These are phyloP conservation scores for Brachyhypopomus occidentalis DNA, from an alignment of 2,113 vertebrate genomes.

Conservation along the genomic window DNA sequence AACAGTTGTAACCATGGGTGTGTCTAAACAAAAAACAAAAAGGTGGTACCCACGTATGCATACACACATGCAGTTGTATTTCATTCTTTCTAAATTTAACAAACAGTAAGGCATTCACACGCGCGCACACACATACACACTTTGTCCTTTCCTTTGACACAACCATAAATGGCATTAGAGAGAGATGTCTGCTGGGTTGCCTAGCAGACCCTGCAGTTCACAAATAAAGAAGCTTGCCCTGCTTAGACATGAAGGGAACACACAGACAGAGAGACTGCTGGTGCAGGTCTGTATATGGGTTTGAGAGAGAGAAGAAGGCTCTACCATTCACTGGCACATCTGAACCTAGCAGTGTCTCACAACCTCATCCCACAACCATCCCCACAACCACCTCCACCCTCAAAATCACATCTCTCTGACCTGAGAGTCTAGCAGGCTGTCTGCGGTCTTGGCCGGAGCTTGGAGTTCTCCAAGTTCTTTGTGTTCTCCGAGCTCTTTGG, in stretches of 20 bases:
- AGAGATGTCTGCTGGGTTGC: conserved; percentile 56
- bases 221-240: conserved; percentile 56
- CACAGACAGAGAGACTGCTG: neutral
- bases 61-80: too few species aligned
- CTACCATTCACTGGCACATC: too few species aligned
- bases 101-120: too few species aligned
- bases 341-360: too few species aligned
- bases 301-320: too few species aligned
- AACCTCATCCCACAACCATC: neutral
- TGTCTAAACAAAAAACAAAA: too few species aligned
- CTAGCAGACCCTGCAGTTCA: conserved; percentile 64
- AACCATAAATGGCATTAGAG: conserved; percentile 42
- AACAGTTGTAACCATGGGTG: too few species aligned
- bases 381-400: neutral
- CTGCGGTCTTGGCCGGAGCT: neutral
- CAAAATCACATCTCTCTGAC: neutral
- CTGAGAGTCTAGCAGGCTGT: neutral
- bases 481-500: too few species aligned
- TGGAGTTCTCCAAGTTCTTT: too few species aligned
- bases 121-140: conserved; percentile 36
- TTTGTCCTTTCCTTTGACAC: conserved; percentile 28
- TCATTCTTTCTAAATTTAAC: too few species aligned
- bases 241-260: conserved; percentile 21
- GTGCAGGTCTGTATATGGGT: too few species aligned
- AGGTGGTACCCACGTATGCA: too few species aligned